A percentile compares a stretch with the other conserved stretches of the same genome.
Conservation (phyloP, 2,797 vertebrate species). For the Anguilla pacifica region DNA sequence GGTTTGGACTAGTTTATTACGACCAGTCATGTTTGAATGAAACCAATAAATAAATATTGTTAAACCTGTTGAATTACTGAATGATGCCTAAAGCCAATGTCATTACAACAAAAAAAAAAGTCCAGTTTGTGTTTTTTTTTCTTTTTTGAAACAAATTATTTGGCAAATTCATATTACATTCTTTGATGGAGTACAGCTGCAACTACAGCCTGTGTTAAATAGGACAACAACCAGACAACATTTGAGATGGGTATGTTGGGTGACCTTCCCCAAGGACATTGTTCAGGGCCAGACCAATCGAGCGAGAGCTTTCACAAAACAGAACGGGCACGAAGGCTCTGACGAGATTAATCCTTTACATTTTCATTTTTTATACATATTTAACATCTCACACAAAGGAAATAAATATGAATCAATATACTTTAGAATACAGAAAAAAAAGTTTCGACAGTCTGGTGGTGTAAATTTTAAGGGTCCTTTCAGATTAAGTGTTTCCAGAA, state of each 20-base stretch:
- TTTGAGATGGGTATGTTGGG: background rate
- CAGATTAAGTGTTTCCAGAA: slow-evolving; percentile 32
- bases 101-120: background rate
- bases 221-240: background rate
- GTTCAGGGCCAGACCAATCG: background rate
- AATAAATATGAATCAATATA: slow-evolving; percentile 67
- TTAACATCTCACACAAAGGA: slow-evolving; percentile 73
- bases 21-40: background rate
- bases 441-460: slow-evolving; percentile 49
- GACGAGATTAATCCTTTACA: slow-evolving; percentile 1
- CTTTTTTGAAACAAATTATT: background rate
- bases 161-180: slow-evolving; percentile 5
- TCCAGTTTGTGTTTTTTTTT: background rate
- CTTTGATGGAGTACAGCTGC: background rate
- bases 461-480: slow-evolving; percentile 39
- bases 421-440: slow-evolving; percentile 61
- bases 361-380: slow-evolving; percentile 67
- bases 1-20: background rate
- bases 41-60: background rate
- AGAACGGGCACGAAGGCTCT: background rate
- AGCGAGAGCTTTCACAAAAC: slow-evolving; percentile 1
- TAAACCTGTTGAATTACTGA: background rate
- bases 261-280: slow-evolving; percentile 12
- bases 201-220: background rate
- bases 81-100: background rate